Evolutionary conservation across 2,888 invertebrate genomes (phyloP), one percentile per base, ranked within the genome.

Genomic region (Andrena hattorfiana): DNA sequence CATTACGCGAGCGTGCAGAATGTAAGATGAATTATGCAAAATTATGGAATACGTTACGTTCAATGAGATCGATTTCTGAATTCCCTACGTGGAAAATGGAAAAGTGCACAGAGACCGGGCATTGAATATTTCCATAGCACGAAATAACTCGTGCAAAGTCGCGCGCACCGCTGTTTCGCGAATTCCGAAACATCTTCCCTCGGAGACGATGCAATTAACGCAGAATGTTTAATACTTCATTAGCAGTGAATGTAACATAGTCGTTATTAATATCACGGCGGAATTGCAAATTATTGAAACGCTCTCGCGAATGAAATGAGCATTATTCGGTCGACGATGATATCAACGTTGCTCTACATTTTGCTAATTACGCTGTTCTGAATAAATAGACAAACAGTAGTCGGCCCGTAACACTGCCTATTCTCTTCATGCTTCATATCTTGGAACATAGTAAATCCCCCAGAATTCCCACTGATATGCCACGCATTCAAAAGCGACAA

Each of bases 1-100:
- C 32, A 69, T 69, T 69, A 10, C 20, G 32, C 20, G 42, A 26
- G 5, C 51, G 16, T 54, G 32, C 67, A n/a, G 68, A 30, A 68
- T 59, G 32, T 35, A 32, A 42, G 59, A 69, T 54, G 64, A 69
- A 78, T 79, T 79, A 81, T 79, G 81, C 23, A 79, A 81, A 81
- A 67, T 81, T 81, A 81, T 79, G 79, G 72, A 70, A 81, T 74
- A 70, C 69, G 64, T 81, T 79, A 66, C 62, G 32, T 23, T 26
- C 66, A 66, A 67, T 68, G 64, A 80, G 74, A 81, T 81, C 73
- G 81, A 81, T 81, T 51, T 54, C 42, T 51, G 48, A 73, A 79
- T 69, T 60, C 51, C 49, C 51, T 49, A 54, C 42, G 77, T 64
- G 10, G 66, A 23, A 60, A 13, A 28, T 42, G 32, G 70, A 66